These are phyloP conservation scores for Coregonus suidteri DNA, from an alignment of 2,797 vertebrate genomes.

Conservation along the genomic window DNA sequence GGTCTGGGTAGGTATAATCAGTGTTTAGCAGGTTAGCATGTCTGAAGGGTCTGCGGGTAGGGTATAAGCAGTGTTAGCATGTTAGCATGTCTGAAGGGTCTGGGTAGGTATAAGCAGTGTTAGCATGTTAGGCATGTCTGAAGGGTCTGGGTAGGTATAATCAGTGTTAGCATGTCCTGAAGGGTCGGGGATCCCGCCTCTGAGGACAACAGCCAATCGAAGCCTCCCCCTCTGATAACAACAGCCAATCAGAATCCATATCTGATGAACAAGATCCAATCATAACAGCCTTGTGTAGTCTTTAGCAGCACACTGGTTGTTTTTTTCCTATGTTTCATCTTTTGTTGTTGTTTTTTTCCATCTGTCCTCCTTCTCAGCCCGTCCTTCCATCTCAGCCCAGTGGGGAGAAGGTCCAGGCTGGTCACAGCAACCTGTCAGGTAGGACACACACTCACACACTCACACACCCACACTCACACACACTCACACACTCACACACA, in stretches of 20 bases:
- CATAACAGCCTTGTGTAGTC: slow-evolving; percentile 51
- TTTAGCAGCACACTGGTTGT: neutral
- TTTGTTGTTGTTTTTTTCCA: neutral
- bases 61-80: too few relatives aligned
- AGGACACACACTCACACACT: neutral
- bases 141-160: too few relatives aligned
- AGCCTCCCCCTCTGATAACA: slow-evolving; percentile 11
- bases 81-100: too few relatives aligned
- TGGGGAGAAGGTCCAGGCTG: slow-evolving; percentile 52
- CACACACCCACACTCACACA: too few relatives aligned
- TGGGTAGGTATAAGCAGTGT: too few relatives aligned
- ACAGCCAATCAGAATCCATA: slow-evolving; percentile 45
- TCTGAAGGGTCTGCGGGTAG: too few relatives aligned
- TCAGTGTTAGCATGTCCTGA: too few relatives aligned
- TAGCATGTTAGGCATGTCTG: too few relatives aligned
- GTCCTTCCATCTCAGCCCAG: slow-evolving; percentile 44
- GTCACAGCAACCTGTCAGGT: slow-evolving; percentile 22
- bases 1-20: too few relatives aligned
- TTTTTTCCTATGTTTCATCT: neutral
- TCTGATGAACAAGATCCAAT: slow-evolving; percentile 35
- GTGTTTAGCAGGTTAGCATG: too few relatives aligned
- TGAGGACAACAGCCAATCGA: slow-evolving; percentile 46
- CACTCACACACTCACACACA: too few relatives aligned
- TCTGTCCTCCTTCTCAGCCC: slow-evolving; percentile 36
- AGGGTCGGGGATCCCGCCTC: slow-evolving; percentile 41